Evolutionary conservation across 2,113 vertebrate genomes (phyloP), one percentile per base, ranked within the genome.

Genomic region (Lasiurus borealis): DNA sequence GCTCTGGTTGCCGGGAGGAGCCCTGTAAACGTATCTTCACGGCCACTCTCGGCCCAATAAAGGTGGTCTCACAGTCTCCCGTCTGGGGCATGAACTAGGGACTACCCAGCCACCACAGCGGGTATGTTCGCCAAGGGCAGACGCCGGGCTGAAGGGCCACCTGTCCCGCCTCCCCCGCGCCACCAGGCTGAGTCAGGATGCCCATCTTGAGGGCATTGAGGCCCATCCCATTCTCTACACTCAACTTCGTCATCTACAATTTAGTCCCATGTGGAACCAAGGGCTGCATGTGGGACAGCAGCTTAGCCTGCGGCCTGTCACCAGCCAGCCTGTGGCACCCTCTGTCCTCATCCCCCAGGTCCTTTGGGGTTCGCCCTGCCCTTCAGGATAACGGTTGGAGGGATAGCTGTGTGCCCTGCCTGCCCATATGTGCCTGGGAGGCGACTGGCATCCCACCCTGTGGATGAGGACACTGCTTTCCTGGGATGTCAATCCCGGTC

Each of bases 31-130:
- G 5, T 48, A 44, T 62, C 62, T 36, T 46, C 50, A 4, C 0
- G 16, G 88, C 76, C 50, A 48, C 18, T 29, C 18, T 29, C 6
- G 73, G 68, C 78, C 92, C 68, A 94, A 94, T 90, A 95, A 97
- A 96, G 54, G 52, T 62, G 48, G 19, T 82, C 62, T 96, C 69
- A 48, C 16, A 10, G 50, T 5, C 54, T 66, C 52, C n/a, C 0
- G n/a, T 69, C 69, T 84, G 44, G 14, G 27, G 6, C 66, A 29
- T 50, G 31, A 15, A n/a, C 31, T 27, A 25, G 68, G 66, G 16
- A 46, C 62, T 31, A 2, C 1, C 12, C 1, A 50, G 88, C 25
- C 14, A 31, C 8, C 21, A 59, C 6, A 9, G 16, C n/a, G 46
- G 57, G 59, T 2, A 0, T 6, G 13, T 36, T 29, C 8, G 66